These are phyloP conservation scores for Carassius carassius DNA, from an alignment of 2,113 vertebrate species.

Conservation along the genomic window DNA sequence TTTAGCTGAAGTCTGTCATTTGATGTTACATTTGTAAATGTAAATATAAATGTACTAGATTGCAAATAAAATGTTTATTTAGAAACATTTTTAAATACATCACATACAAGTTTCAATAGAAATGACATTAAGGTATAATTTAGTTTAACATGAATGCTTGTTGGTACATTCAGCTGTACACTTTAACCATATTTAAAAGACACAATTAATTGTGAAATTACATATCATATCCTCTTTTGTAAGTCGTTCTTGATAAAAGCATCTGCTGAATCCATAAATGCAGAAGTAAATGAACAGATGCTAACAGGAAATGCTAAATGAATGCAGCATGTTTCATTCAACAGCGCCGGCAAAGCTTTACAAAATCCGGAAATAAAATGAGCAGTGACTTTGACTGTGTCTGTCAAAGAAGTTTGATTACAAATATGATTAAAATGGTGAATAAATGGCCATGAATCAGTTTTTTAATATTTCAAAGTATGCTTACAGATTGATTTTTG, in stretches of 20 bases:
- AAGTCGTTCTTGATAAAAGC: not conserved
- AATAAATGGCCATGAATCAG: too few species aligned
- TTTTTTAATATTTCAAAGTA: not conserved
- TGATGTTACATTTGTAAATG: not conserved
- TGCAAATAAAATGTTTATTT: not conserved
- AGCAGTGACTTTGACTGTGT: too few species aligned
- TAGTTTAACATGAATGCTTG: not conserved
- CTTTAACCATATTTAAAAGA: not conserved
- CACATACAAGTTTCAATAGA: not conserved
- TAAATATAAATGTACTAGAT: not conserved
- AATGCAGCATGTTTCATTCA: constrained; percentile 3
- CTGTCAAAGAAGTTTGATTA: too few species aligned
- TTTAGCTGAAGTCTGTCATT: not conserved
- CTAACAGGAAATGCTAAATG: not conserved
- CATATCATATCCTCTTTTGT: not conserved
- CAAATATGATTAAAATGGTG: too few species aligned
- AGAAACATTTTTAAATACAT: not conserved
- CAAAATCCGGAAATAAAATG: too few species aligned
- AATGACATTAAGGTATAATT: not conserved
- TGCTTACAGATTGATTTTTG: too few species aligned
- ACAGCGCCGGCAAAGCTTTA: not conserved
- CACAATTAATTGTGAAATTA: not conserved
- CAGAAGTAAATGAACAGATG: not conserved
- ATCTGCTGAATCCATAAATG: not conserved
- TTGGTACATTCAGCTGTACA: not conserved